Conservation (phyloP, 1,140 invertebrate species). For the Nasonia longicornis region DNA sequence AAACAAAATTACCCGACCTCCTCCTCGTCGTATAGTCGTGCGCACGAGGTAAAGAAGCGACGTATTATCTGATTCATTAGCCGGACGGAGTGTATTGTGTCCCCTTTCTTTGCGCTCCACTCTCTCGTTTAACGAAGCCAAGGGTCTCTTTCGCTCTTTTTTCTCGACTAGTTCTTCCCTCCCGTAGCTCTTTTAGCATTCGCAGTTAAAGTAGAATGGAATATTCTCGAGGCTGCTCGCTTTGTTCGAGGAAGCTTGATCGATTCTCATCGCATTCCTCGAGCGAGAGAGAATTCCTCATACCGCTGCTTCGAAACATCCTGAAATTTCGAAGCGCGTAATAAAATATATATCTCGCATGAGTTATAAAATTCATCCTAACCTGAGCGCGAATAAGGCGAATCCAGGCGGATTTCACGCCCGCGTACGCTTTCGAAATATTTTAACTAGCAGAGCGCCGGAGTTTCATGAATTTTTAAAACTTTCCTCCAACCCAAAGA, state of each 20-base stretch:
- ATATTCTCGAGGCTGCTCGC: background rate
- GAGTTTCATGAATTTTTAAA: too few species aligned
- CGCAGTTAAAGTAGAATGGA: background rate
- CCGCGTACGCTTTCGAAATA: too few species aligned
- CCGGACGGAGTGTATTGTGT: background rate
- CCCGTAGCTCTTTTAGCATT: background rate
- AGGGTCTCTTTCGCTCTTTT: background rate
- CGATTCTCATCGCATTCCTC: background rate
- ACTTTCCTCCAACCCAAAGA: too few species aligned
- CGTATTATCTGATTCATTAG: constrained; percentile 34
- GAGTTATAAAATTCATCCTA: too few species aligned
- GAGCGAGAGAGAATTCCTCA: background rate
- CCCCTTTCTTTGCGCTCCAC: background rate
- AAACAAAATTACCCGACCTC: constrained; percentile 12
- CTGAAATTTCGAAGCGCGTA: too few species aligned
- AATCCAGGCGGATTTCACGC: too few species aligned
- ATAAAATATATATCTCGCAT: too few species aligned
- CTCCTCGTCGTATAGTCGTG: background rate
- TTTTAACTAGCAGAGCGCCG: too few species aligned
- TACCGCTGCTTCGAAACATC: too few species aligned
- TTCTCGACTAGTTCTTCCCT: too few species aligned
- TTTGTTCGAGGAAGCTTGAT: background rate
- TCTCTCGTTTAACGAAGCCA: background rate
- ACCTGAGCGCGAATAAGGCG: too few species aligned
- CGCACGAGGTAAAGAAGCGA: background rate